Percentiles rank a stretch among this genome's conserved stretches.
phyloP scores from a whole-genome alignment of 2,797 vertebrate species.

The Mergus octosetaceus region DNA sequence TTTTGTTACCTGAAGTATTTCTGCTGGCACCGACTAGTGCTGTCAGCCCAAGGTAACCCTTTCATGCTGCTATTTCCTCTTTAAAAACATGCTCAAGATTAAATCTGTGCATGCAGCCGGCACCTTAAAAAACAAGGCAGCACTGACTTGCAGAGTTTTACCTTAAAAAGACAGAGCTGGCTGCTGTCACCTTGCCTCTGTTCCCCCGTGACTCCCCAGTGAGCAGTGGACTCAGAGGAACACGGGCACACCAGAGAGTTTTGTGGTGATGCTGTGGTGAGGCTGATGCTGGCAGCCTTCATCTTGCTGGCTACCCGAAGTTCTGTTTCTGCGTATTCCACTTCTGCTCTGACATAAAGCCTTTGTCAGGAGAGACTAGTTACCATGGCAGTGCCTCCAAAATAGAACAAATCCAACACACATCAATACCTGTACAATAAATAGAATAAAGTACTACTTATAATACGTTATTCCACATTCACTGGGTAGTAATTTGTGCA shows the following conservation, averaged over 20 bases:
- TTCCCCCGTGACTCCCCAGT: rapidly evolving
- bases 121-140: not conserved
- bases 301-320: constrained; percentile 42
- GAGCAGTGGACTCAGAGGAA: not conserved
- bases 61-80: not conserved
- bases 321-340: constrained; percentile 61
- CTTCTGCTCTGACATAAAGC: constrained; percentile 73
- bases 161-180: not conserved
- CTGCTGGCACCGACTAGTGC: not conserved
- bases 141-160: not conserved
- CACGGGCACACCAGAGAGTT: not conserved
- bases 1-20: not conserved
- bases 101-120: not conserved
- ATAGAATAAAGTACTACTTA: constrained; percentile 74
- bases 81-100: not conserved
- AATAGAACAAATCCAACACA: constrained; percentile 75
- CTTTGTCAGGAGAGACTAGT: constrained; percentile 72
- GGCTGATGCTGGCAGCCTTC: constrained; percentile 13
- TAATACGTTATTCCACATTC: constrained; percentile 69
- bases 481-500: constrained; percentile 70
- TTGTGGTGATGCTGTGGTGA: not conserved
- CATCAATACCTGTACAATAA: constrained; percentile 77
- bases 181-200: not conserved
- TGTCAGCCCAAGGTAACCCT: not conserved
- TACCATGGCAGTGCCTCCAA: constrained; percentile 75